Base-by-base conservation (phyloP, 1,140 invertebrate genomes). In the Drosophila pandora region DNA sequence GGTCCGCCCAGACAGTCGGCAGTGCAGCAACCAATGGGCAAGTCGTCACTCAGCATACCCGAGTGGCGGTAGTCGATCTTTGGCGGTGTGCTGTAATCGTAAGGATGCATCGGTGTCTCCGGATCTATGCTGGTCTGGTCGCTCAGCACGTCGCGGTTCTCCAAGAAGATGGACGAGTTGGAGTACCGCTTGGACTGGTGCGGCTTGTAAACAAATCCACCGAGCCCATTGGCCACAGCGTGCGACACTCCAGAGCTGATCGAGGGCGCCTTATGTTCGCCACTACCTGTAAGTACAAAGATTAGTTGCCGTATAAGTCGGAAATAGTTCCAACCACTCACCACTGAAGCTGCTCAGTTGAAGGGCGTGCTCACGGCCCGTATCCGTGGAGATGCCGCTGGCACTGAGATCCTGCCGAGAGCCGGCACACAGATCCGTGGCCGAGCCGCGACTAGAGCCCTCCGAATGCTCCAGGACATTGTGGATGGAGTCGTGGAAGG, bases 91-190 rank as follows among this genome's bases (percentile, higher is more conserved):
- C 83, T 89, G 56, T 83, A 88, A 53, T 88, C 83, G 43, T 90
- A 90, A 22, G 84, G 64, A 12, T 76, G 71, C 4, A 78, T 76
- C 3, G 74, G 69, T 8, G 64, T 56, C 17, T 70, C 74, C 34
- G 71, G 68, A 54, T 76, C 79, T 25, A 90, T 59, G 43, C 74
- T 79, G 5, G 75, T 64, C 50, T 80, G 83, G 65, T 92, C 91
- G 57, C 90, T 91, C 53, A 92, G 80, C 60, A 92, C 91, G 80
- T 92, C 91, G 79, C 90, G 85, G 55, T 92, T 92, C 76, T 92
- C 91, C 50, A 92, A 64, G 48, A 92, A 92, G 60, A 92, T 90
- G 53, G 91, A 91, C 59, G 91, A 92, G 53, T 90, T 90, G 22
- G 91, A 90, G 76, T 91, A 91, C 54, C 82, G 83, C 50, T 87